These are phyloP conservation scores for Mesoligia furuncula DNA, from an alignment of 2,888 invertebrate species.

Conservation along the genomic window DNA sequence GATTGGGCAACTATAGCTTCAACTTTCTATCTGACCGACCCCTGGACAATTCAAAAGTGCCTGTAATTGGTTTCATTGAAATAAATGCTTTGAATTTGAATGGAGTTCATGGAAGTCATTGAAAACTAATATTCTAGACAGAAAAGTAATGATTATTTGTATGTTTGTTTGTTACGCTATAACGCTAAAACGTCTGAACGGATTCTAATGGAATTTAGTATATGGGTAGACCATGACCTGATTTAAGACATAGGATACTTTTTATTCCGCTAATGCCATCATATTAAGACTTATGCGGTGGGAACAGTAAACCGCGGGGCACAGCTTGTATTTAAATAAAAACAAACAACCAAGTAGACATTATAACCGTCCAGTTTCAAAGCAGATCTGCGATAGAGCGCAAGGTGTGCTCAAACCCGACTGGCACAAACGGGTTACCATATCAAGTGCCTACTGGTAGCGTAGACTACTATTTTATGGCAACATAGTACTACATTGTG, in stretches of 20 bases:
- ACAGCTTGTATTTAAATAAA: conserved; percentile 17
- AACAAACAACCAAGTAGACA: conserved; percentile 6
- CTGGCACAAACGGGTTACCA: conserved; percentile 55
- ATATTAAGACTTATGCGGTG: not conserved
- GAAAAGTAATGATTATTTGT: not conserved
- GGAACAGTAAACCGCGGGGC: not conserved
- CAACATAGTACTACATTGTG: conserved; percentile 37
- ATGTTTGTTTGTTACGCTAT: not conserved
- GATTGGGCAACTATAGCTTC: not conserved
- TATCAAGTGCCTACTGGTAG: conserved; percentile 48
- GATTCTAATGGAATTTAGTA: not conserved
- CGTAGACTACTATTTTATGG: conserved; percentile 40
- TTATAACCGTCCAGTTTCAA: conserved; percentile 17
- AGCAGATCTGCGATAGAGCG: conserved; percentile 48
- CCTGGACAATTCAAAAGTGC: not conserved
- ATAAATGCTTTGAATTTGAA: not conserved
- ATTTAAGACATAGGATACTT: not conserved
- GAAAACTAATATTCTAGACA: not conserved
- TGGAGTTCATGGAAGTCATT: too few relatives aligned
- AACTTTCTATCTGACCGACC: not conserved
- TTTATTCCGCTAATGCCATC: not conserved
- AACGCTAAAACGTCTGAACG: not conserved
- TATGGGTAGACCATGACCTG: not conserved
- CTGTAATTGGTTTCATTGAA: not conserved
- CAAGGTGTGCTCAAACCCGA: conserved; percentile 45